Percentiles rank a stretch among this genome's conserved stretches.
Conservation (phyloP, 2,113 vertebrate genomes). For the Rhegmatorhina hoffmannsi region DNA sequence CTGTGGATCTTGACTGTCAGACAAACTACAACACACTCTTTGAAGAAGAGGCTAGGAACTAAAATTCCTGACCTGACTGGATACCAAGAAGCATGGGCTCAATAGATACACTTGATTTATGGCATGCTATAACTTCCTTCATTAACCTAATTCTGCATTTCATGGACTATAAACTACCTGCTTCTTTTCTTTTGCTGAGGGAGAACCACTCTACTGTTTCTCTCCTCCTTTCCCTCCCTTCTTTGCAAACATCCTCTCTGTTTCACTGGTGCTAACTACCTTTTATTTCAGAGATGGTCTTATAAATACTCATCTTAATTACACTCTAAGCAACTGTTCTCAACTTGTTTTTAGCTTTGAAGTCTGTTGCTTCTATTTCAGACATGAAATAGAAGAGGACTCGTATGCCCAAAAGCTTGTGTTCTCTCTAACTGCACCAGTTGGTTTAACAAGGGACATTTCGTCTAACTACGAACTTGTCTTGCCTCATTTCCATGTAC, state of each 20-base stretch:
- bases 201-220: neutral
- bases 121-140: neutral
- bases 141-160: neutral
- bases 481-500: neutral
- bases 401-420: slow-evolving; percentile 33
- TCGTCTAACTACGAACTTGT: neutral
- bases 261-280: slow-evolving; percentile 53
- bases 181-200: neutral
- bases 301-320: slow-evolving; percentile 67
- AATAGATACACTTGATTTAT: neutral
- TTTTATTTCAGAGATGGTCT: slow-evolving; percentile 55
- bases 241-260: slow-evolving; percentile 12
- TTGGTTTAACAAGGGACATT: slow-evolving; percentile 23
- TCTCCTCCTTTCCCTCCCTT: neutral
- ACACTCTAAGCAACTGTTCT: slow-evolving; percentile 63
- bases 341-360: slow-evolving; percentile 67
- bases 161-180: neutral
- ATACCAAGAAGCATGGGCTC: neutral
- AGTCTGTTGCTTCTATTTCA: slow-evolving; percentile 70
- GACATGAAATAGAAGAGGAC: slow-evolving; percentile 41
- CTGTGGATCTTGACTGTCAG: neutral
- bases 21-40: neutral
- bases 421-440: slow-evolving; percentile 1
- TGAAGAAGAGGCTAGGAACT: neutral
- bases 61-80: neutral